phyloP scores from a whole-genome alignment of 2,888 invertebrate species.

The Galeopsomyia nigrocyanea region DNA sequence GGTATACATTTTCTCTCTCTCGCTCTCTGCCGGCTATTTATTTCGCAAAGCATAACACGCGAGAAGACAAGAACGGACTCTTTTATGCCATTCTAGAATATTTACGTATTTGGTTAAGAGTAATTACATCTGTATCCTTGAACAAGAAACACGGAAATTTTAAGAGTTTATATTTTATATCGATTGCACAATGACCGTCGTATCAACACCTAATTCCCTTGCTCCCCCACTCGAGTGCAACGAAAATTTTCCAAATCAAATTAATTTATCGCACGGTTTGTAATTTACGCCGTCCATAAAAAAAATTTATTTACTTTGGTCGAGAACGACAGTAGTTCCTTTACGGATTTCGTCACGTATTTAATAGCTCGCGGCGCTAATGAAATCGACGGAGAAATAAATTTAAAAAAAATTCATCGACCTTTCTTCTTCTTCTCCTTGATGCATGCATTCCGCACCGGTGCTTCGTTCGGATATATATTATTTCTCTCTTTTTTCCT shows the following conservation, averaged over 20 bases:
- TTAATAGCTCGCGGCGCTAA: slow-evolving; percentile 12
- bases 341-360: slow-evolving; percentile 9
- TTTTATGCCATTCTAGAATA: too few species aligned
- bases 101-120: too few species aligned
- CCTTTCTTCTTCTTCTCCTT: slow-evolving; percentile 5
- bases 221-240: background rate
- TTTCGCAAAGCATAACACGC: background rate
- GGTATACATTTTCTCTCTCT: slow-evolving; percentile 38
- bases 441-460: slow-evolving; percentile 5
- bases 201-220: too few species aligned
- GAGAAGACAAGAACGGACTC: too few species aligned
- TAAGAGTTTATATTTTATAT: too few species aligned
- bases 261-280: background rate
- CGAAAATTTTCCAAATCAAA: slow-evolving; percentile 1
- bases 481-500: too few species aligned
- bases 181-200: too few species aligned
- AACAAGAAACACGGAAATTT: too few species aligned
- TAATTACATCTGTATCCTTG: too few species aligned
- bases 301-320: slow-evolving; percentile 26
- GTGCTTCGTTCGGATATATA: background rate
- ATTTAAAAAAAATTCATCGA: slow-evolving; percentile 18
- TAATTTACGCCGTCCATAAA: slow-evolving; percentile 35
- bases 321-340: background rate
- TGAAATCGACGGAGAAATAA: background rate
- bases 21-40: slow-evolving; percentile 21